These are phyloP conservation scores for Mythimna pallens DNA, from an alignment of 2,888 invertebrate genomes.

Conservation along the genomic window DNA sequence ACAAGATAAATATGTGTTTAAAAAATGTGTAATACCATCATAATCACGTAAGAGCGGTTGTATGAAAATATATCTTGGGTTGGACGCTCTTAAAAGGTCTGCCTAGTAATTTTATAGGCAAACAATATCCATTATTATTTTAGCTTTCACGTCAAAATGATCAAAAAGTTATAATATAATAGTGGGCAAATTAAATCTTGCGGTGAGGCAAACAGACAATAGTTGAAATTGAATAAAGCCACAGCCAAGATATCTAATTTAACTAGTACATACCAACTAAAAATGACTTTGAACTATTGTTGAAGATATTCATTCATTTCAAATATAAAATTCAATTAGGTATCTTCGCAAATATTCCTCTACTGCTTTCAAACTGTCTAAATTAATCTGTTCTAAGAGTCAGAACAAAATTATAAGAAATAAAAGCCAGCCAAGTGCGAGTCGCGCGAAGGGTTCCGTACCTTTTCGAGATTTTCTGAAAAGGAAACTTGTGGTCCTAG, in stretches of 20 bases:
- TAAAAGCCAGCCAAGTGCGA: neutral
- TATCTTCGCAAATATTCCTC: constrained; percentile 29
- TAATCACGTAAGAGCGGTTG: no score
- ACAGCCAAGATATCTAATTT: constrained; percentile 34
- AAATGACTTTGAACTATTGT: constrained; percentile 31
- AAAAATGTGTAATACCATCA: no score
- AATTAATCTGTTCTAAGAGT: constrained; percentile 19
- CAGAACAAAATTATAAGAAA: neutral
- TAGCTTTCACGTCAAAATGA: neutral
- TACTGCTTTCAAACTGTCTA: constrained; percentile 16
- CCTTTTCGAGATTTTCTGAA: no score
- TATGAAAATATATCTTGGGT: no score
- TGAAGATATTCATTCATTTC: constrained; percentile 18
- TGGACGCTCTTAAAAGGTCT: neutral
- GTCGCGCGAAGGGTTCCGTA: no score
- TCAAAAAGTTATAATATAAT: constrained; percentile 14
- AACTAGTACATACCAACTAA: neutral
- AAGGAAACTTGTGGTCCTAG: no score
- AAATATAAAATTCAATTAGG: constrained; percentile 43
- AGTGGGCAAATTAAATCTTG: constrained; percentile 17
- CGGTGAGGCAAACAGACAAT: constrained; percentile 29
- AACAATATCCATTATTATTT: neutral
- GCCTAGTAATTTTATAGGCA: neutral
- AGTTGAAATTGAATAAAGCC: constrained; percentile 40
- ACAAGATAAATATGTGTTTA: no score